These are phyloP conservation scores for Silurus meridionalis DNA, from an alignment of 2,113 vertebrate species.

Conservation along the genomic window DNA sequence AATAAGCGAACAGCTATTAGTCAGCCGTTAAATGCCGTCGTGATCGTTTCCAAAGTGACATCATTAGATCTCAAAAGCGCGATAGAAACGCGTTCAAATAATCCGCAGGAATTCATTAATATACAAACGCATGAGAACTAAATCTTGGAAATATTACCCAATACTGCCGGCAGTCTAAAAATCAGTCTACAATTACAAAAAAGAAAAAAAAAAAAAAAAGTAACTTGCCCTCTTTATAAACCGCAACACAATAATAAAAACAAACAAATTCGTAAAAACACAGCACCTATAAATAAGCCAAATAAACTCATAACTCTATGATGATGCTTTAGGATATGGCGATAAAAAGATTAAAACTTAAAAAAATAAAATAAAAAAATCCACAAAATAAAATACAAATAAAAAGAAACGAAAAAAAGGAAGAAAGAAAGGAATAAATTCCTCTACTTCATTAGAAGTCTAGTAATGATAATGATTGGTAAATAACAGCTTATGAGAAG, in stretches of 20 bases:
- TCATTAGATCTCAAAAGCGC: constrained; percentile 61
- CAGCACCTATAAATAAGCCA: constrained; percentile 99
- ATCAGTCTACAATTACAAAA: constrained; percentile 86
- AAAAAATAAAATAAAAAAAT: too few species aligned
- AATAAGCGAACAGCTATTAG: constrained; percentile 30
- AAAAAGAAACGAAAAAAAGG: constrained; percentile 75
- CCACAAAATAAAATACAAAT: constrained; percentile 47
- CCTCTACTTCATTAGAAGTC: constrained; percentile 83
- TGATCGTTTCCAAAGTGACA: constrained; percentile 63
- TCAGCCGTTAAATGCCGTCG: constrained; percentile 69
- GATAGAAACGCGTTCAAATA: constrained; percentile 88
- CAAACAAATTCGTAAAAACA: constrained; percentile 76
- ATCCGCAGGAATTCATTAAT: constrained; percentile 90
- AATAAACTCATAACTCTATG: constrained; percentile 84
- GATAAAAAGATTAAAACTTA: constrained; percentile 87
- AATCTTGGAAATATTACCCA: constrained; percentile 99
- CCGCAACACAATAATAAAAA: constrained; percentile 87
- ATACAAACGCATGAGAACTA: constrained; percentile 96
- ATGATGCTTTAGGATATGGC: constrained; percentile 94
- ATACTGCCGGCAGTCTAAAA: constrained; percentile 98
- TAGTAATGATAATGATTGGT: constrained; percentile 83
- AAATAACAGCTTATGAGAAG: constrained; percentile 92
- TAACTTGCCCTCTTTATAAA: constrained; percentile 93
- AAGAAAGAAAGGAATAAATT: constrained; percentile 66
- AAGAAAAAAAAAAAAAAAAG: constrained; percentile 59